A percentile compares a stretch with the other conserved stretches of the same genome.
phyloP scores from a whole-genome alignment of 1,140 invertebrate species.

The Calycopis cecrops region DNA sequence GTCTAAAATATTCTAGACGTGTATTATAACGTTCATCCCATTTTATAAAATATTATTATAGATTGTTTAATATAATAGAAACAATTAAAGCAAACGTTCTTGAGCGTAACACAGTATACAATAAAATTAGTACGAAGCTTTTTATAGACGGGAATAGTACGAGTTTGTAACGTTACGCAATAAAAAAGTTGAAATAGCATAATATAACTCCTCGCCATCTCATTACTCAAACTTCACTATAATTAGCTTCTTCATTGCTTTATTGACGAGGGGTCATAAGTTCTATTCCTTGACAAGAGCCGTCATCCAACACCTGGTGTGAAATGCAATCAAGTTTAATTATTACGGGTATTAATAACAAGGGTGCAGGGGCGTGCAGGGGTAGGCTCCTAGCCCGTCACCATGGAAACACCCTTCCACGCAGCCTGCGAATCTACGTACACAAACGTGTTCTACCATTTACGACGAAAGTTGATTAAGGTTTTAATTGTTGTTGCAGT shows the following conservation, averaged over 20 bases:
- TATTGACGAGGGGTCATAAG: constrained; percentile 32
- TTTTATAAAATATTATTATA: no score
- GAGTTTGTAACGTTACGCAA: no score
- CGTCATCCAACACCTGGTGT: constrained; percentile 69
- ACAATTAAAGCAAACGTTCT: no score
- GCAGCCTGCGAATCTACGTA: constrained; percentile 54
- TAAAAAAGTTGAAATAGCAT: no score
- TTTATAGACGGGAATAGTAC: no score
- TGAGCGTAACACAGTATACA: no score
- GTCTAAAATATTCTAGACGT: no score
- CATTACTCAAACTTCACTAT: constrained; percentile 12
- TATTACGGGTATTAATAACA: constrained; percentile 74
- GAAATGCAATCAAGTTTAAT: constrained; percentile 74
- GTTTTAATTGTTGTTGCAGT: constrained; percentile 44
- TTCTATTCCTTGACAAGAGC: constrained; percentile 56
- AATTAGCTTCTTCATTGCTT: constrained; percentile 33
- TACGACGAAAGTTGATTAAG: constrained; percentile 63
- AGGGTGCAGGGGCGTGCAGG: constrained; percentile 61
- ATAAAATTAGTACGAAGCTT: no score
- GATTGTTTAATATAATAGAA: no score
- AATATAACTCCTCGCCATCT: no score
- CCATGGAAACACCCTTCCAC: constrained; percentile 59
- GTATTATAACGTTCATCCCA: no score
- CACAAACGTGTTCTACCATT: constrained; percentile 60
- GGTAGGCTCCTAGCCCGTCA: constrained; percentile 52